Evolutionary conservation across 1,140 invertebrate genomes (phyloP).

Genomic region (Medauroidea extradentata): DNA sequence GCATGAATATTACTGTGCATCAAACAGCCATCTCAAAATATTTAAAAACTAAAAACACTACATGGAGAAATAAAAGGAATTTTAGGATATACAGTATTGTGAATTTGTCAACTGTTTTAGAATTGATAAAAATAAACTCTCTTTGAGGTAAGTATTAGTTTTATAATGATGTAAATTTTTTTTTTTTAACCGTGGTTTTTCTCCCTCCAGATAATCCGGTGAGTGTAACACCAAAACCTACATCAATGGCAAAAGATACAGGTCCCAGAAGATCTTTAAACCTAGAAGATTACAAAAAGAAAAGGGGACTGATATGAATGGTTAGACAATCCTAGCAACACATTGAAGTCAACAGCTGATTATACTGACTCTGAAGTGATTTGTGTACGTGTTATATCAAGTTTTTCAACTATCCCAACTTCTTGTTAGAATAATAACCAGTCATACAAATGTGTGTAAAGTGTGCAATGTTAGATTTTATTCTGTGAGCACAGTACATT

Average conservation of each 20-base stretch:
- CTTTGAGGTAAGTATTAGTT: neutral
- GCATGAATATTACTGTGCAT: too few species aligned
- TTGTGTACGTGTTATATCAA: too few species aligned
- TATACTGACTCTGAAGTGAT: too few species aligned
- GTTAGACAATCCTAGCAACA: too few species aligned
- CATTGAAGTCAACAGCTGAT: too few species aligned
- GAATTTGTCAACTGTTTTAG: neutral
- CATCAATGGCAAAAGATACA: slow-evolving; percentile 66
- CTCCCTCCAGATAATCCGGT: slow-evolving; percentile 59
- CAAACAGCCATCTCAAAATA: neutral
- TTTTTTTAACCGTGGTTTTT: slow-evolving; percentile 19
- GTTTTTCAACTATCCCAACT: too few species aligned
- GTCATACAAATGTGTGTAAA: too few species aligned
- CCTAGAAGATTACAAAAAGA: slow-evolving; percentile 95
- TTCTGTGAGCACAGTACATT: too few species aligned
- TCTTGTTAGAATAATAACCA: too few species aligned
- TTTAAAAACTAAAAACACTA: neutral
- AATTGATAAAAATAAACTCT: neutral
- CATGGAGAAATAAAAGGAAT: neutral
- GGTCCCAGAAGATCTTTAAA: slow-evolving; percentile 87
- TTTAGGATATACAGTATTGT: too few species aligned
- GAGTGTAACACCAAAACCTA: slow-evolving; percentile 68
- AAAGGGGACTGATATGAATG: slow-evolving; percentile 82
- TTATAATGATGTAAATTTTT: neutral
- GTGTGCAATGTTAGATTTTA: too few species aligned